These are phyloP conservation scores for Xiphias gladius DNA, from an alignment of 2,113 vertebrate species.

Conservation along the genomic window DNA sequence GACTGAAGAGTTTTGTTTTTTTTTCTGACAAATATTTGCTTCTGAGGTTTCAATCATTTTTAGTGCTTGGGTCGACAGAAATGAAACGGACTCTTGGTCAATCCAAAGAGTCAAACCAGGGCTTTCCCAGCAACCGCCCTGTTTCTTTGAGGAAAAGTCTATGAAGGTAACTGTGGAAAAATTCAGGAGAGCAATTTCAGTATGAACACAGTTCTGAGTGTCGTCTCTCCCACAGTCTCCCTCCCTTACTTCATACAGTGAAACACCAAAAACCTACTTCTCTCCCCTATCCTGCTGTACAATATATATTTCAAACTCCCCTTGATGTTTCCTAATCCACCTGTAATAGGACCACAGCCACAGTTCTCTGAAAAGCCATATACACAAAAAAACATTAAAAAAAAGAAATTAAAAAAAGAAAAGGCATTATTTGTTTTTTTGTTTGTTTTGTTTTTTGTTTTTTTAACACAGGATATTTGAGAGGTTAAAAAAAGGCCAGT, in stretches of 20 bases:
- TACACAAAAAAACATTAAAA: constrained; percentile 39
- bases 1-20: constrained; percentile 2
- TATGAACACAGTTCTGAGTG: constrained; percentile 11
- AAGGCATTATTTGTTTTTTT: background rate
- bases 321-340: constrained; percentile 8
- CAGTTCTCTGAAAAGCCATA: constrained; percentile 85
- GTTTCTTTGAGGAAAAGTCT: constrained; percentile 36
- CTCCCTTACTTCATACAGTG: constrained; percentile 30
- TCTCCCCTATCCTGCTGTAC: constrained; percentile 19
- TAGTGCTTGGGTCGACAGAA: constrained; percentile 36
- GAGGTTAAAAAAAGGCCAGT: constrained; percentile 83
- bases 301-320: constrained; percentile 18
- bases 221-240: constrained; percentile 3
- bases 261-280: constrained; percentile 26
- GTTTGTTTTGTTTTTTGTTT: background rate
- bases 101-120: constrained; percentile 13
- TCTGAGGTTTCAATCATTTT: constrained; percentile 15
- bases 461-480: constrained; percentile 21
- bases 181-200: background rate
- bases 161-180: constrained; percentile 7
- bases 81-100: constrained; percentile 33
- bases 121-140: constrained; percentile 1
- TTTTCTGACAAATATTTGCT: constrained; percentile 3
- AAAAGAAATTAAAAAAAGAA: constrained; percentile 42
- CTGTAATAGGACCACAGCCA: constrained; percentile 82